phyloP scores from a whole-genome alignment of 2,113 vertebrate species.

The Clarias batrachus region DNA sequence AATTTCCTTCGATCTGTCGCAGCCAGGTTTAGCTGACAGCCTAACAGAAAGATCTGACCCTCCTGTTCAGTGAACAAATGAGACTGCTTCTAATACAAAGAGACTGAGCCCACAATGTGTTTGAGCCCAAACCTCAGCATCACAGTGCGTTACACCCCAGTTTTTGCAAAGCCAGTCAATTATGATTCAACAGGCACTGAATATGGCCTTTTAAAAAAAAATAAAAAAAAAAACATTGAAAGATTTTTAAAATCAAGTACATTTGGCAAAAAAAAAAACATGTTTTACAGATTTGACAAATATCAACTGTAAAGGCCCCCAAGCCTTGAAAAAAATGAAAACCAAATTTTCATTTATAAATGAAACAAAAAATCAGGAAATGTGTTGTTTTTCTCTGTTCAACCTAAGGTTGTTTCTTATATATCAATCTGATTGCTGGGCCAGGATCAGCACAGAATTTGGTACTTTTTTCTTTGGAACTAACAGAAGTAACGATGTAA shows the following conservation, averaged over 20 bases:
- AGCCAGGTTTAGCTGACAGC: constrained; percentile 14
- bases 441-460: not conserved
- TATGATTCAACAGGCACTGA: not conserved
- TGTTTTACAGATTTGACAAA: not conserved
- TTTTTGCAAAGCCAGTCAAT: not conserved
- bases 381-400: not conserved
- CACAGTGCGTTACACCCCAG: not conserved
- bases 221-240: not conserved
- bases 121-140: not conserved
- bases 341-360: too few species aligned
- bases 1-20: constrained; percentile 11
- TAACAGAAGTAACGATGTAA: not conserved
- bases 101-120: not conserved
- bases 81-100: not conserved
- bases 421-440: not conserved
- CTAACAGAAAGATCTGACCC: constrained; percentile 8
- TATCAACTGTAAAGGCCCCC: not conserved
- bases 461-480: not conserved
- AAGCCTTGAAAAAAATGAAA: not conserved
- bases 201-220: not conserved
- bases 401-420: not conserved
- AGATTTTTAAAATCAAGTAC: not conserved
- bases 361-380: not conserved
- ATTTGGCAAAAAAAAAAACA: not conserved
- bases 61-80: constrained; percentile 1